phyloP scores from a whole-genome alignment of 1,140 invertebrate species.

The Melanaphis sacchari region DNA sequence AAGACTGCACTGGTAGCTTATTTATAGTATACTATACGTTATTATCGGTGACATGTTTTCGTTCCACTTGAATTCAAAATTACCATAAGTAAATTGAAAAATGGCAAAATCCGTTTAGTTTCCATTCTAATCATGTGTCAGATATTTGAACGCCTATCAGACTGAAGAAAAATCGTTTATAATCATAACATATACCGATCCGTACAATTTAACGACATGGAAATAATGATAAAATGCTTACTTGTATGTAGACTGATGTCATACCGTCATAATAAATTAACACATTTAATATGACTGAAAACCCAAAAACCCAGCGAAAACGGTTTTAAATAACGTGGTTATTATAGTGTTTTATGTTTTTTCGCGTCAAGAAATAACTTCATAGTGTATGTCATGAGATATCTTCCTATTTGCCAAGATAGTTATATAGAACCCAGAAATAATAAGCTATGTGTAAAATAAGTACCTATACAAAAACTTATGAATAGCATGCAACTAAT shows the following conservation, averaged over 20 bases:
- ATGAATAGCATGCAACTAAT: background rate
- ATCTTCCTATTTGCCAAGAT: background rate
- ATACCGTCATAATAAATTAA: constrained; percentile 6
- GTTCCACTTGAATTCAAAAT: constrained; percentile 43
- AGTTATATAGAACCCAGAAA: background rate
- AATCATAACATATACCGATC: background rate
- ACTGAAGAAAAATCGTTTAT: constrained; percentile 36
- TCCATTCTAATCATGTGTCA: constrained; percentile 18
- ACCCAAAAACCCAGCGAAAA: background rate
- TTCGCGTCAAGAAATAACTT: background rate
- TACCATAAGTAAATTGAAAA: constrained; percentile 55
- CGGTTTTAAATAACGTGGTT: background rate
- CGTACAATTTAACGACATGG: constrained; percentile 25
- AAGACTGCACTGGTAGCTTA: background rate
- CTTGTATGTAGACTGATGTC: background rate
- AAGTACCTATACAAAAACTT: background rate
- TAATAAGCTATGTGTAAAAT: background rate
- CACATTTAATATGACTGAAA: constrained; percentile 14
- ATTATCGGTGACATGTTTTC: constrained; percentile 34
- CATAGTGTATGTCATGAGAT: background rate
- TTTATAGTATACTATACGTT: background rate
- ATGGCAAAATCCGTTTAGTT: constrained; percentile 36
- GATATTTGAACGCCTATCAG: constrained; percentile 22
- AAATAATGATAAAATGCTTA: background rate
- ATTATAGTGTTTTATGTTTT: background rate